Base-by-base conservation (phyloP, 2,113 vertebrate species). In the Poecile atricapillus region DNA sequence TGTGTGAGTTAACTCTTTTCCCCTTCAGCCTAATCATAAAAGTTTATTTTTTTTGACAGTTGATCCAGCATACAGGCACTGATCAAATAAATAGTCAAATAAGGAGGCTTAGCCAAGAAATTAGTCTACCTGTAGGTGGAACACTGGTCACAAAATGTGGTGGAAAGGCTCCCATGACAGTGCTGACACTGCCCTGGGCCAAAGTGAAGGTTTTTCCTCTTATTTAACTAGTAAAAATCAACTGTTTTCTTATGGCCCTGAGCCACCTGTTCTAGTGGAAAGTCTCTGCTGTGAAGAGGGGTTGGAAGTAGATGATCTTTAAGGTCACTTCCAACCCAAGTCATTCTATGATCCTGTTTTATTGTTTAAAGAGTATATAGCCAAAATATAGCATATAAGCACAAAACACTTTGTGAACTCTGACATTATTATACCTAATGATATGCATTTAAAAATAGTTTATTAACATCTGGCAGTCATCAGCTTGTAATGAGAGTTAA, bases 401-500 rank as follows among this genome's bases (percentile, higher is more conserved):
- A 90, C 0, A 0, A 78, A 96, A 88, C 37, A 23, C 55, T 95
- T 82, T 12, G 49, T 59, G 73, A 92, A 35, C 22, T 60, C 49
- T 81, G 35, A 71, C 47, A n/a, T 86, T 88, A 93, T 91, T 93
- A 83, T 15, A 63, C 30, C 30, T 83, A 92, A 93, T 83, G 82
- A 77, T 92, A 80, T 93, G 13, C 56, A 75, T 53, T 92, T 92
- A 93, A 52, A 52, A 90, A 93, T 74, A 84, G 56, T 83, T 90
- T 93, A 43, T 85, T 93, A 93, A 80, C 82, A 94, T 86, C 88
- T 94, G 93, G 76, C 27, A 89, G 23, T 86, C 60, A 92, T 87
- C 83, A 95, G 22, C 53, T 94, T 70, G 41, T 88, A 94, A 91
- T 75, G 70, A 85, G 77, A 71, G 13, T 35, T 75, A 91, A 91